A percentile compares a stretch with the other conserved stretches of the same genome.
phyloP scores from a whole-genome alignment of 2,113 vertebrate species.

The Perca fluviatilis region DNA sequence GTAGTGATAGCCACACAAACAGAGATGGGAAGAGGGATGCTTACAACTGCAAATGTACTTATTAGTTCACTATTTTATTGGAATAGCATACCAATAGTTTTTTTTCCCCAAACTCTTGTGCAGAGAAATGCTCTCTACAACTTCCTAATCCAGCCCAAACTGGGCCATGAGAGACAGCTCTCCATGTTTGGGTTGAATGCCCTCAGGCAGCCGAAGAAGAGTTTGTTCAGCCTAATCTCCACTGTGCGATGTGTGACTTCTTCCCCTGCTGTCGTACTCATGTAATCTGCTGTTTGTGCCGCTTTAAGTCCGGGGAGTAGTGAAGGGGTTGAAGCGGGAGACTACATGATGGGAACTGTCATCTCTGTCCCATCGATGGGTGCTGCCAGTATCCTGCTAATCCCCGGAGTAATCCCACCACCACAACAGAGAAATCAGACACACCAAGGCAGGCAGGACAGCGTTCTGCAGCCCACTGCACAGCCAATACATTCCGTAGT shows the following conservation, averaged over 20 bases:
- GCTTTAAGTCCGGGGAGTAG: constrained; percentile 66
- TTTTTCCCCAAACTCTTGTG: constrained; percentile 9
- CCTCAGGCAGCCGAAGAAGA: constrained; percentile 59
- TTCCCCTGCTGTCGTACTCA: constrained; percentile 63
- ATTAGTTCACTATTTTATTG: constrained; percentile 22
- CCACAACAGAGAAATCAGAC: constrained; percentile 72
- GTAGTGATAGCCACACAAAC: neutral
- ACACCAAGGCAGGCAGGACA: constrained; percentile 53
- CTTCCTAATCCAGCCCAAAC: constrained; percentile 68
- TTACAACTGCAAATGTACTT: constrained; percentile 10
- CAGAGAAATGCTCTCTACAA: constrained; percentile 29
- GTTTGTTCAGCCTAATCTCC: constrained; percentile 76
- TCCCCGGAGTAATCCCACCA: constrained; percentile 78
- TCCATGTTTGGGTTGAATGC: constrained; percentile 61
- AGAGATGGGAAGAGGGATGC: constrained; percentile 11
- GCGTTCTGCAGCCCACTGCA: constrained; percentile 29
- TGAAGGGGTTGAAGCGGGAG: constrained; percentile 60
- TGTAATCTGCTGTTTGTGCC: constrained; percentile 79
- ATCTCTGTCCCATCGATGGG: constrained; percentile 75
- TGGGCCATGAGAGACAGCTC: constrained; percentile 61
- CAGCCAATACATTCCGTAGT: neutral
- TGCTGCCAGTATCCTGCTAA: constrained; percentile 79
- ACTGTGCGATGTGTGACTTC: constrained; percentile 74
- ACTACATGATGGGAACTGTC: constrained; percentile 77
- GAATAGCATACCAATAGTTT: constrained; percentile 1